Evolutionary conservation across 2,888 invertebrate genomes (phyloP).

Genomic region (Thymelicus sylvestris): DNA sequence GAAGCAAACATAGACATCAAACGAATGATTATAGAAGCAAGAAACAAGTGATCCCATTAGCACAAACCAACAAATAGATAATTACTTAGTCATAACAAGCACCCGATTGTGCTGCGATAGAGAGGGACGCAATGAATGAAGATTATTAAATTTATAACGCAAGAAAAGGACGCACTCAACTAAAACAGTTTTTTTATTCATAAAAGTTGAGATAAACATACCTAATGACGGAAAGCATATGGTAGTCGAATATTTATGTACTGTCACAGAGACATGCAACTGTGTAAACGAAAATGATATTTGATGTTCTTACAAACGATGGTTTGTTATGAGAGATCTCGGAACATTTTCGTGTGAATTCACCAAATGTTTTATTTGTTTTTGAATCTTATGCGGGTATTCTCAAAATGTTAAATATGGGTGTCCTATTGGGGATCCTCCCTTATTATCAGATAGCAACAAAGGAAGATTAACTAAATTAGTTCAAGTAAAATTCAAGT

Average conservation of each 20-base stretch:
- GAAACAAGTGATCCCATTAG: conserved; percentile 39
- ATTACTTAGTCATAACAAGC: conserved; percentile 49
- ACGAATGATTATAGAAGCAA: conserved; percentile 34
- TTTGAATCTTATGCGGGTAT: conserved; percentile 3
- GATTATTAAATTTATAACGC: conserved; percentile 22
- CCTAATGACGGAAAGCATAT: conserved; percentile 54
- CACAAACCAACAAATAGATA: conserved; percentile 46
- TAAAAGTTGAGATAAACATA: conserved; percentile 48
- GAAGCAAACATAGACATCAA: conserved; percentile 42
- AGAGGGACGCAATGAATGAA: conserved; percentile 20
- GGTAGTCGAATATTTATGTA: conserved; percentile 54
- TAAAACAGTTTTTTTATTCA: conserved; percentile 47
- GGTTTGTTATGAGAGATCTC: conserved; percentile 30
- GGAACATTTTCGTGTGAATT: conserved; percentile 4
- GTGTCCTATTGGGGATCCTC: not conserved
- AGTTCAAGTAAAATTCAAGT: too few relatives aligned
- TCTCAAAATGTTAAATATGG: not conserved
- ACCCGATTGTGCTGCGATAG: conserved; percentile 42
- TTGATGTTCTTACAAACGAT: conserved; percentile 38
- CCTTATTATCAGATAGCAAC: too few relatives aligned
- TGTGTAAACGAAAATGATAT: conserved; percentile 57
- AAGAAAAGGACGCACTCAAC: conserved; percentile 28
- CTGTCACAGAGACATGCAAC: conserved; percentile 56
- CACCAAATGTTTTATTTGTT: conserved; percentile 10
- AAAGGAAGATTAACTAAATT: too few relatives aligned